Conservation (phyloP, 2,113 vertebrate genomes). For the Otocyon megalotis region DNA sequence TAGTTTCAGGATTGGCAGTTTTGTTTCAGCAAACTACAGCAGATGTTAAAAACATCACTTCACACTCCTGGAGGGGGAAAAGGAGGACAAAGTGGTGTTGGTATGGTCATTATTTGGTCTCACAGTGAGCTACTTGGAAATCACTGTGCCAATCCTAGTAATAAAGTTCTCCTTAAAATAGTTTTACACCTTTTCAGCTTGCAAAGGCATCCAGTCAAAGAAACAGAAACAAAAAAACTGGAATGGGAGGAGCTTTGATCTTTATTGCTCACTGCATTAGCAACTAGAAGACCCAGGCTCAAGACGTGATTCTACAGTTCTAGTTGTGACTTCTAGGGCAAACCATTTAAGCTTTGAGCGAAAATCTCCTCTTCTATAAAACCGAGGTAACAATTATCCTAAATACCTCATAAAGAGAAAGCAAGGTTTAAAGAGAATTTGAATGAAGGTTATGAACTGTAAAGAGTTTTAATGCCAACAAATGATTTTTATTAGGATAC, state of each 20-base stretch:
- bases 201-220: neutral
- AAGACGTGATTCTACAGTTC: conserved; percentile 36
- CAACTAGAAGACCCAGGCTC: conserved; percentile 32
- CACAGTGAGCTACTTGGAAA: conserved; percentile 5
- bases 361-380: conserved; percentile 59
- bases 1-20: conserved; percentile 26
- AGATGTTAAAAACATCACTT: conserved; percentile 9
- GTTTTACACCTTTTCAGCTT: conserved; percentile 19
- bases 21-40: conserved; percentile 8
- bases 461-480: conserved; percentile 13
- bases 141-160: neutral
- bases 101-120: neutral
- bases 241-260: neutral
- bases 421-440: conserved; percentile 25
- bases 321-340: conserved; percentile 39
- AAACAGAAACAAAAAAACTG: neutral
- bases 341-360: neutral
- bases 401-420: neutral
- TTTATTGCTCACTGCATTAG: neutral
- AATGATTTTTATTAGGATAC: conserved; percentile 21
- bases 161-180: conserved; percentile 6
- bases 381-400: conserved; percentile 3
- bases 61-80: neutral
- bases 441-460: conserved; percentile 24
- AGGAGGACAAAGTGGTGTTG: neutral